Base-by-base conservation (phyloP, 2,797 vertebrate species). In the Hydrophis major region DNA sequence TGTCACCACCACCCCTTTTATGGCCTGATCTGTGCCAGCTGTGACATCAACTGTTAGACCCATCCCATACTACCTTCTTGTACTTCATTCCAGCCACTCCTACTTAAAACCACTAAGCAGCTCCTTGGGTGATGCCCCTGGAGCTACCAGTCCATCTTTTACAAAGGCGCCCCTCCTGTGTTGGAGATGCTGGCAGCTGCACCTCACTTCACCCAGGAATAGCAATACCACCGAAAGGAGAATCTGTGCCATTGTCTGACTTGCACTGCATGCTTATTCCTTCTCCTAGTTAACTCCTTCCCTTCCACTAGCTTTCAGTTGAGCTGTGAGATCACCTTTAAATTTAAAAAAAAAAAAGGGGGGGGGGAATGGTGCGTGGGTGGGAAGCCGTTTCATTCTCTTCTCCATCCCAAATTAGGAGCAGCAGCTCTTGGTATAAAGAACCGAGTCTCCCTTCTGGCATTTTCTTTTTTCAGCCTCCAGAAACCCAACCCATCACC, bases 211-310 rank as follows among this genome's bases (percentile, higher is more conserved):
- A 96, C 83, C 94, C 91, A 90, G 92, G 92, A 92, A 47, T 91
- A 95, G 92, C 95, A 96, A 97, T 96, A 98, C 97, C 95, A 63
- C 61, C 11, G 96, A 10, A 97, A 98, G 97, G 98, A 97, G 98
- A 98, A 98, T 97, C 98, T 98, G 97, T 98, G 98, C 98, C 98
- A 99, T 99, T 99, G 99, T 99, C 98, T 99, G 98, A 98, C 98
- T 98, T 98, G 98, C 98, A 98, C 99, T 98, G 98, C 98, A 98
- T 98, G 97, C 98, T 97, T 98, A 98, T 97, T 97, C 97, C 98
- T 98, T 98, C 98, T 97, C 97, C 97, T 98, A 95, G 96, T 98
- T 97, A 98, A 98, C 98, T 97, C 98, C 95, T 98, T 94, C 96
- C 95, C 95, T 93, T 91, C 96, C 95, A 92, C 16, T 7, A 22